Percentiles rank a stretch among this genome's conserved stretches.
Evolutionary conservation across 2,797 vertebrate species (phyloP).

Genomic region (Scarus forsteni): DNA sequence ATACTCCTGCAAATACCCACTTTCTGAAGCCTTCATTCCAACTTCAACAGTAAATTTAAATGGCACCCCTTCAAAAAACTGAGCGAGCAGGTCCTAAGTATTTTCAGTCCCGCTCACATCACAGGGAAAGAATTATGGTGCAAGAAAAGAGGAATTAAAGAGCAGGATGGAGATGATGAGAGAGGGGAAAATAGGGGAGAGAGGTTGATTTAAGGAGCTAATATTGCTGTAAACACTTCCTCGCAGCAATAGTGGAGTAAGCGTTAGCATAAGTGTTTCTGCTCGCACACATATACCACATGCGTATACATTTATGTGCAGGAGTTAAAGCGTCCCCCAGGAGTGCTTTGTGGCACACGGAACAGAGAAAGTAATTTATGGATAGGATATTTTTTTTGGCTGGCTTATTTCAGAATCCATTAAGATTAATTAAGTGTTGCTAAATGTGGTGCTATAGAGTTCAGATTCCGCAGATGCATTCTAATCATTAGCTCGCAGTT

Average conservation of each 20-base stretch:
- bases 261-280: constrained; percentile 17
- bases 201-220: constrained; percentile 49
- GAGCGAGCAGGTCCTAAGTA: constrained; percentile 30
- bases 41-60: constrained; percentile 64
- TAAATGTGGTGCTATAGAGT: constrained; percentile 72
- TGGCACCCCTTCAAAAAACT: constrained; percentile 64
- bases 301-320: constrained; percentile 49
- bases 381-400: constrained; percentile 76
- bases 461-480: constrained; percentile 78
- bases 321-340: constrained; percentile 47
- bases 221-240: constrained; percentile 45
- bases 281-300: constrained; percentile 34
- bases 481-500: constrained; percentile 74
- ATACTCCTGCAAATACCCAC: constrained; percentile 45
- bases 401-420: constrained; percentile 82
- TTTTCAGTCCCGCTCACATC: constrained; percentile 23
- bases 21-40: constrained; percentile 58
- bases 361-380: constrained; percentile 76
- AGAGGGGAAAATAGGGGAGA: constrained; percentile 17
- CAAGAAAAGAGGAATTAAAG: constrained; percentile 31
- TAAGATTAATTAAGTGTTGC: constrained; percentile 82
- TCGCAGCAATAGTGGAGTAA: constrained; percentile 13
- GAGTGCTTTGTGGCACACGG: constrained; percentile 60
- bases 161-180: constrained; percentile 36
- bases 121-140: constrained; percentile 35